Evolutionary conservation across 1,140 invertebrate species (phyloP), one percentile per base, ranked within the genome.

Genomic region (Drosophila novamexicana): DNA sequence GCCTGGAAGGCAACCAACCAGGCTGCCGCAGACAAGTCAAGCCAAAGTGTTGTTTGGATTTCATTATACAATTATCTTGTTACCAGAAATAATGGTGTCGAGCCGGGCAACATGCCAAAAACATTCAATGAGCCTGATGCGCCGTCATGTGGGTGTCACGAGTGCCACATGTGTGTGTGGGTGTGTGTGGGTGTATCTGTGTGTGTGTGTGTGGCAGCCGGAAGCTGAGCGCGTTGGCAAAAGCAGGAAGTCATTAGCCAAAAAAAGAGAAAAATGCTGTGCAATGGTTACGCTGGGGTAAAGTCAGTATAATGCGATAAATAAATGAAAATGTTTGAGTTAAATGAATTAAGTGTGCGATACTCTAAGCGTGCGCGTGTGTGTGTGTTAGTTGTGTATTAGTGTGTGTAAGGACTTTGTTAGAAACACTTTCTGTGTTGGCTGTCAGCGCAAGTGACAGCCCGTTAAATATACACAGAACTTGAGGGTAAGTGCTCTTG

Each of bases 21-120:
- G 42, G 63, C 54, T 36, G 59, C 62, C 56, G 14, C 72, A 81
- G 79, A 66, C 75, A 65, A 82, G 61, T 77, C 67, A 61, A 54
- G 81, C 62, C 78, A 76, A 82, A 88, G 84, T 90, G 84, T 88
- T 88, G 83, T 89, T 89, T 89, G 85, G 84, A 89, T 90, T 89
- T 89, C 84, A 89, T 89, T 89, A 89, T 90, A 81, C 84, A 89
- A 89, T 89, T 89, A 89, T 89, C 84, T 89, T 90, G 84, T 89
- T 89, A 89, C 77, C 85, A 85, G 84, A 89, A 90, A 89, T 89
- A 90, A 89, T 89, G 84, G 83, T 89, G 84, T 88, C 83, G 83
- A 36, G 83, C 78, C 80, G 84, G 84, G 84, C 84, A 90, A 89
- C 80, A 89, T 90, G 84, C 84, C 81, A 90, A 73, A 90, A 88